Percentiles rank a stretch among this genome's conserved stretches.
phyloP scores from a whole-genome alignment of 2,113 vertebrate species.

The Chloropsis hardwickii region DNA sequence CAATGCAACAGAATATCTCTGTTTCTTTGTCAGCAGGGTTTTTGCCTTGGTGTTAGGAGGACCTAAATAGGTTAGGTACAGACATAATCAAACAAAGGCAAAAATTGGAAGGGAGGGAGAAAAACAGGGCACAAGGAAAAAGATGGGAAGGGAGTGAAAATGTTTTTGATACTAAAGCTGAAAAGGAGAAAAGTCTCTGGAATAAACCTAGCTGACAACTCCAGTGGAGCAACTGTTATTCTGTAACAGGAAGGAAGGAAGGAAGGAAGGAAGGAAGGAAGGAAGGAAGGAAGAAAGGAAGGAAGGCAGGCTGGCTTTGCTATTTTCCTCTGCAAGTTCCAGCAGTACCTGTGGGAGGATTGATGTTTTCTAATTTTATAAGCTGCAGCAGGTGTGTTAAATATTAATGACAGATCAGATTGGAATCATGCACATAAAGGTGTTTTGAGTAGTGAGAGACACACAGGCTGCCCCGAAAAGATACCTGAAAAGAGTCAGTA shows the following conservation, averaged over 20 bases:
- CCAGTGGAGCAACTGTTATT: neutral
- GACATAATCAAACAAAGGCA: neutral
- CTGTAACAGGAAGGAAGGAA: neutral
- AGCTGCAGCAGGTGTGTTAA: neutral
- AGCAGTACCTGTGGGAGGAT: neutral
- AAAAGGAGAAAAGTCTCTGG: neutral
- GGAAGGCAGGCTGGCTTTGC: neutral
- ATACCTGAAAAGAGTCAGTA: neutral
- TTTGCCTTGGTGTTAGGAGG: neutral
- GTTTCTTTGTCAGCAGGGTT: neutral
- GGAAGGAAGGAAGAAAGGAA: too few relatives aligned
- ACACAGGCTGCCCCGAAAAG: neutral
- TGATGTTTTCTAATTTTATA: neutral
- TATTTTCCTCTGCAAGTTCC: neutral
- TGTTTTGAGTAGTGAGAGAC: neutral
- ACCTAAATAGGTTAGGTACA: neutral
- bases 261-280: too few relatives aligned
- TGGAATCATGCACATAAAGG: neutral
- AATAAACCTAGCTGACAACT: neutral
- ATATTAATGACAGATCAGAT: neutral
- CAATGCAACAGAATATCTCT: neutral
- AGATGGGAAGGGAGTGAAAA: neutral
- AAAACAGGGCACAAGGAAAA: neutral
- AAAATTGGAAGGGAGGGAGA: neutral
- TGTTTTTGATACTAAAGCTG: neutral